A percentile compares a stretch with the other conserved stretches of the same genome.
Conservation (phyloP, 2,888 invertebrate genomes). For the Caenorhabditis sp. region DNA sequence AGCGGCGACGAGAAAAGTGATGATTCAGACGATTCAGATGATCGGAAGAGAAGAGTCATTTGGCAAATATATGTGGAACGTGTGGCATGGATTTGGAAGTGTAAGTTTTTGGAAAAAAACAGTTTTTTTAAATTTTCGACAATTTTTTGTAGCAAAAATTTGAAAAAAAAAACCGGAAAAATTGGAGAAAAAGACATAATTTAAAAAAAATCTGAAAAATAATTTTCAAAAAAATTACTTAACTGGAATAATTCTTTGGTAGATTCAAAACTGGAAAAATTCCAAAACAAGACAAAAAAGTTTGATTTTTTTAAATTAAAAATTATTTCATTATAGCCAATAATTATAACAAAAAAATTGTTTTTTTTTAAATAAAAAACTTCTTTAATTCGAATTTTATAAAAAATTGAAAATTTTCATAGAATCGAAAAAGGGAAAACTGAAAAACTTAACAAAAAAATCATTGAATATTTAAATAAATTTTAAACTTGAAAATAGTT, state of each 20-base stretch:
- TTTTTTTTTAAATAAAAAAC: background rate
- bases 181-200: background rate
- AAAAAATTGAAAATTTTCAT: constrained; percentile 1
- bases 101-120: background rate
- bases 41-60: background rate
- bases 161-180: no score
- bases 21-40: background rate
- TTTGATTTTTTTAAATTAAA: background rate
- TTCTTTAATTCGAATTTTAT: no score
- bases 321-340: no score
- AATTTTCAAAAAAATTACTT: no score
- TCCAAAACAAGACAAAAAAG: background rate
- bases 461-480: background rate
- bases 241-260: no score
- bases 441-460: background rate
- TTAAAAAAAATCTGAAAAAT: background rate
- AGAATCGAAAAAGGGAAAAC: background rate
- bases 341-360: background rate
- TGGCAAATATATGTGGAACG: no score
- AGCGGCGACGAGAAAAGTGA: no score
- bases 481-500: background rate
- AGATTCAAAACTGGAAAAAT: no score
- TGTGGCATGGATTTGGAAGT: no score
- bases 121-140: background rate
- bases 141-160: background rate